These are phyloP conservation scores for Apocheima hispidaria DNA, from an alignment of 2,888 invertebrate genomes.

Conservation along the genomic window DNA sequence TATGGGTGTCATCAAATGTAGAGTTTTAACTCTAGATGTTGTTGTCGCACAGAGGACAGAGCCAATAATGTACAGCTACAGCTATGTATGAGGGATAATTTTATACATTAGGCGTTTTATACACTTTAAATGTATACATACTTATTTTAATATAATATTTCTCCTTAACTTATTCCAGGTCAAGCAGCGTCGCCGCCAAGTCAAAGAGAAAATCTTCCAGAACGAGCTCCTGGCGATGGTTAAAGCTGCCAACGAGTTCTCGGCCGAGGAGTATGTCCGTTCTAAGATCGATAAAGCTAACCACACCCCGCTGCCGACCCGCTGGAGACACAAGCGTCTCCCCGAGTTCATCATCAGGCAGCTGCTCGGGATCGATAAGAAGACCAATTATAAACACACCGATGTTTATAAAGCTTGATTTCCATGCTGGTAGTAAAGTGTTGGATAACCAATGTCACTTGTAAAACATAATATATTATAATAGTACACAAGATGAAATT, in stretches of 20 bases:
- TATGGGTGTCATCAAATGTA: too few relatives aligned
- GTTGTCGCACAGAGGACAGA: too few relatives aligned
- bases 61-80: too few relatives aligned
- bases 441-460: too few relatives aligned
- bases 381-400: constrained; percentile 79
- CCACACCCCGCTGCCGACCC: constrained; percentile 85
- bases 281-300: constrained; percentile 87
- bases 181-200: constrained; percentile 89
- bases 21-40: too few relatives aligned
- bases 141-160: neutral
- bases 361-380: constrained; percentile 87
- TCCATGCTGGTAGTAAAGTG: neutral
- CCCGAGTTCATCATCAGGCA: constrained; percentile 89
- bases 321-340: constrained; percentile 87
- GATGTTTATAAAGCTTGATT: constrained; percentile 76
- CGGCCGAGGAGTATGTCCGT: constrained; percentile 90
- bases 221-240: constrained; percentile 89
- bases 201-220: constrained; percentile 93
- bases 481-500: too few relatives aligned
- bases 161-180: constrained; percentile 65
- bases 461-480: too few relatives aligned
- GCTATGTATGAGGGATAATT: too few relatives aligned
- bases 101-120: too few relatives aligned
- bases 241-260: constrained; percentile 90
- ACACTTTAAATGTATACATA: too few relatives aligned